Conservation (phyloP, 2,797 vertebrate genomes). For the Antennarius maculatus region DNA sequence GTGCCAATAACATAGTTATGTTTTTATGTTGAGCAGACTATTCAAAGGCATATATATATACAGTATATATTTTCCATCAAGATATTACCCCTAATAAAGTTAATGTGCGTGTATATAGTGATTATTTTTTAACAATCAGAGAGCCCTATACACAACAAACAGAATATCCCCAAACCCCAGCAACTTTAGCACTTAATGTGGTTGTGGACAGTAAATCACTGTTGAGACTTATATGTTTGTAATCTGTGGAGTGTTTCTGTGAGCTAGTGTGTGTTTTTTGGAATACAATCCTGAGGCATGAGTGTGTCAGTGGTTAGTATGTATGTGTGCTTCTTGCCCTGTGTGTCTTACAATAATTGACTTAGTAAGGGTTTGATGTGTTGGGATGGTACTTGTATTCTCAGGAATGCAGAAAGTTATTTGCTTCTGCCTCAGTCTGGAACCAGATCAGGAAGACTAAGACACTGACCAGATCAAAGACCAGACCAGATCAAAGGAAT, state of each 20-base stretch:
- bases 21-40: slow-evolving; percentile 62
- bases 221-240: slow-evolving; percentile 74
- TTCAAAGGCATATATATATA: slow-evolving; percentile 68
- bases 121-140: slow-evolving; percentile 80
- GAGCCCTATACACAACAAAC: slow-evolving; percentile 78
- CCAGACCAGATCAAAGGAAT: slow-evolving; percentile 45
- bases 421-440: slow-evolving; percentile 79
- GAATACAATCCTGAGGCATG: slow-evolving; percentile 64
- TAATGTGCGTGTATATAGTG: slow-evolving; percentile 73
- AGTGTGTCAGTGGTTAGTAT: slow-evolving; percentile 19
- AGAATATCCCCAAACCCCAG: slow-evolving; percentile 75
- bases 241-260: slow-evolving; percentile 70
- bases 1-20: slow-evolving; percentile 77
- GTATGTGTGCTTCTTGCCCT: slow-evolving; percentile 53
- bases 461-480: slow-evolving; percentile 65
- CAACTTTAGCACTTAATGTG: slow-evolving; percentile 81
- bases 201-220: slow-evolving; percentile 82
- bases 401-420: slow-evolving; percentile 79
- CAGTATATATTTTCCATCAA: slow-evolving; percentile 77
- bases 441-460: slow-evolving; percentile 68
- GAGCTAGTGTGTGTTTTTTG: slow-evolving; percentile 53
- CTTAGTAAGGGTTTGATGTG: slow-evolving; percentile 77
- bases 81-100: slow-evolving; percentile 69
- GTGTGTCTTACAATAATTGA: slow-evolving; percentile 76
- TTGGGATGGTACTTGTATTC: slow-evolving; percentile 80